Conservation (phyloP, 2,113 vertebrate species). For the Lota lota region DNA sequence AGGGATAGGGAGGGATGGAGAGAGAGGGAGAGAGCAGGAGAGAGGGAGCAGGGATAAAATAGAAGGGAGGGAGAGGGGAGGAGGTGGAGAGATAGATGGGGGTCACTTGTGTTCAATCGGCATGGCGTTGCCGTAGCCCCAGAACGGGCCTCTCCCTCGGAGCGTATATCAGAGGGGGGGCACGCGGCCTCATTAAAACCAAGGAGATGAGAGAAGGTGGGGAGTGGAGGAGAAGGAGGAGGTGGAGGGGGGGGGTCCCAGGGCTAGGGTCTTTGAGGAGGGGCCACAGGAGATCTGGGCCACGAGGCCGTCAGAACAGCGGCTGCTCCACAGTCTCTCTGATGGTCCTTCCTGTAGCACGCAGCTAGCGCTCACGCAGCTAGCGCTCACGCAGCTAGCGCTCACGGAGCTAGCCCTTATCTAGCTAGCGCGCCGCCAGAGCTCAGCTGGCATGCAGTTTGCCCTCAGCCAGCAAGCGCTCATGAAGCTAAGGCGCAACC, state of each 20-base stretch:
- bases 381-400: neutral
- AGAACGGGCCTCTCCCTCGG: conserved; percentile 43
- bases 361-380: neutral
- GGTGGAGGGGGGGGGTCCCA: conserved; percentile 58
- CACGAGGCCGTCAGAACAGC: conserved; percentile 56
- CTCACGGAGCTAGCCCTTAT: conserved; percentile 37
- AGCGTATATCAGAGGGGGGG: conserved; percentile 74
- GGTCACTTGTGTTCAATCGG: conserved; percentile 61
- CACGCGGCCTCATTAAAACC: conserved; percentile 77
- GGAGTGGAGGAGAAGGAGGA: conserved; percentile 66
- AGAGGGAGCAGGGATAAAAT: neutral
- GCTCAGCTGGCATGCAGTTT: no score
- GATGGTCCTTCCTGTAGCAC: conserved; percentile 13
- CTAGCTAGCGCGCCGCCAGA: conserved; percentile 41
- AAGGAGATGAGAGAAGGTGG: conserved; percentile 75
- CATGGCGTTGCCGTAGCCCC: conserved; percentile 44
- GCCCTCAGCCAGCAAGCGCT: no score
- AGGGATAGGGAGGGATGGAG: neutral
- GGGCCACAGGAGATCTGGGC: conserved; percentile 49
- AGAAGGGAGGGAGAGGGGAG: conserved; percentile 37
- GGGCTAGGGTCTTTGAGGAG: conserved; percentile 56
- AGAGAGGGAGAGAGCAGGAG: neutral
- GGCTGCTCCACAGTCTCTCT: conserved; percentile 59
- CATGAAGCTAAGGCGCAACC: neutral
- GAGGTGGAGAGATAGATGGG: neutral